Evolutionary conservation across 1,140 invertebrate genomes (phyloP), one percentile per base, ranked within the genome.

Genomic region (Drosophila seguyi): DNA sequence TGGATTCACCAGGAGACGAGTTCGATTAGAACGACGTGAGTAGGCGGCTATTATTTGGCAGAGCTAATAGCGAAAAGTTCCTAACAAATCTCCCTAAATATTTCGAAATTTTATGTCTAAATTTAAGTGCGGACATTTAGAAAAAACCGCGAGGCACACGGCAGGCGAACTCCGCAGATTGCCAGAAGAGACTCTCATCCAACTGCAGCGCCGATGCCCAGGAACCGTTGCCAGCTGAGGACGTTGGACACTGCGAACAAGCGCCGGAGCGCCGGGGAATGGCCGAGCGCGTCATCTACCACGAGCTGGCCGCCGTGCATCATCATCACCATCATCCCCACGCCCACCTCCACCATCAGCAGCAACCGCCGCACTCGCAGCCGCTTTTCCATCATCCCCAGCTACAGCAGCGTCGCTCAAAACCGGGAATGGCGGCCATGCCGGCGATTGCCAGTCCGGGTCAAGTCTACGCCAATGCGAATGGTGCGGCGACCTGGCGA

Each of bases 221-320:
- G 36, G 11, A 59, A 41, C 11, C 16, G 36, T 41, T 38, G 27
- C 34, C 27, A 31, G 4, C 36, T 41, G 11, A 41, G 31, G 29
- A 36, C 31, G 50, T 53, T 53, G 34, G 16, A 50, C 25, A 58
- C 25, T 48, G 25, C 20, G 41, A 29, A 48, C 25, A 58, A 58
- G 57, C 27, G 27, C 27, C 27, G 18, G 20, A 63, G 31, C 53
- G 34, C 53, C 20, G 0, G 34, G 53, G 25, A 61, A 65, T 65
- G 61, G 61, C 56, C 56, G 61, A 65, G 10, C 56, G 61, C 20
- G 61, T 61, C 57, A 16, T 65, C 38, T 65, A 41, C 56, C 61
- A 65, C 36, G 61, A 65, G 20, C n/a, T 65, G 61, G 61, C 57
- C 61, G 57, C 29, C 61, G 52, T 55, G 16, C 53, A 56, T 22